Evolutionary conservation across 2,113 vertebrate species (phyloP), one percentile per base, ranked within the genome.

Genomic region (Pollimyrus isidori): DNA sequence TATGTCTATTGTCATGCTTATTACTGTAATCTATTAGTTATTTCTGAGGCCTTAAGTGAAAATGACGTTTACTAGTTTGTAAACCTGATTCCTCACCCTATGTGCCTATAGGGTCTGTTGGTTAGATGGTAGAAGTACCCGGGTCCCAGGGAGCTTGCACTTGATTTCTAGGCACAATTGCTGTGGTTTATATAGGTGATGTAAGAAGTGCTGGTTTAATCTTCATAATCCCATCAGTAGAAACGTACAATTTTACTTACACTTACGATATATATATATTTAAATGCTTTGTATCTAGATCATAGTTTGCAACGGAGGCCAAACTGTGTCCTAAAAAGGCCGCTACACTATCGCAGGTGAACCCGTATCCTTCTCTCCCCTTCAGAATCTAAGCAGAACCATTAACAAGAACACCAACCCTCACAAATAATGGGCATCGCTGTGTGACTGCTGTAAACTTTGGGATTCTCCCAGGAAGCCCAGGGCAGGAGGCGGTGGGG

Each of bases 1-100:
- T 89, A 92, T 91, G 88, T 92, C 91, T 73, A 48, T 86, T 42
- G 52, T 46, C 39, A 2, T 39, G 76, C 73, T 49, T 69, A n/a
- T 85, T 50, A 48, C 9, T 82, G 62, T 35, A 76, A 76, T 48
- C 15, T 86, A 13, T 26, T 48, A 0, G 1, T 83, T 48, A n/a
- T 83, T 6, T 83, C 35, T 46, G 6, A 48, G 17, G 45, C 80
- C 30, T 39, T 7, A 21, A 82, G 39, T 19, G 23, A 21, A 82
- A 11, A n/a, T 86, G n/a, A 17, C n/a, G 82, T 85, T 49, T 49
- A 26, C 23, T n/a, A 26, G n/a, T 15, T 50, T 86, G 83, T 85
- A 7, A 9, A 49, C n/a, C 23, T 50, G 2, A 45, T 84, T 46
- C 39, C 4, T 19, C 45, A 49, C 15, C 30, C 69, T 19, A 19